These are phyloP conservation scores for Oryzias sinensis DNA, from an alignment of 2,797 vertebrate species.

Conservation along the genomic window DNA sequence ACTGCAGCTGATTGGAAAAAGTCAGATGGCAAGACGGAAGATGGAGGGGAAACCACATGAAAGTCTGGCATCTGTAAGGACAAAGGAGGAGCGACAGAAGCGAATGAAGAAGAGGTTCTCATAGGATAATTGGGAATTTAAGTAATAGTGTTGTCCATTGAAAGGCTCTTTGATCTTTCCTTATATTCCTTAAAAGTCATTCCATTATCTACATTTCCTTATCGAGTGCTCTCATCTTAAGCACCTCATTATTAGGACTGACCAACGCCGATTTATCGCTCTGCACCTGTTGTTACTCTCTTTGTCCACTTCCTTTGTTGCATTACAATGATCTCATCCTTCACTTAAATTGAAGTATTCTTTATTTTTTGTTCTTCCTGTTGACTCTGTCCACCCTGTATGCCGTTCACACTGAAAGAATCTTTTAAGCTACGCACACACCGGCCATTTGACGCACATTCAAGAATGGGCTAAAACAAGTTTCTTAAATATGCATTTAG, in stretches of 20 bases:
- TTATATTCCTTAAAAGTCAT: constrained; percentile 26
- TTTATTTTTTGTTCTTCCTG: constrained; percentile 46
- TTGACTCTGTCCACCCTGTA: constrained; percentile 23
- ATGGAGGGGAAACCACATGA: constrained; percentile 30
- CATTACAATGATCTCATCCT: constrained; percentile 36
- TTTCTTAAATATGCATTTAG: too few species aligned
- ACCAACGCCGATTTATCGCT: constrained; percentile 52
- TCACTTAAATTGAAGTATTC: constrained; percentile 34
- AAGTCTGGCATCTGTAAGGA: constrained; percentile 41
- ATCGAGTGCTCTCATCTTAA: constrained; percentile 27
- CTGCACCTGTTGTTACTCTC: constrained; percentile 50
- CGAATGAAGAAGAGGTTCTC: constrained; percentile 53
- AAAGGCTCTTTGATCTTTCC: constrained; percentile 45
- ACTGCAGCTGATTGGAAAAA: constrained; percentile 44
- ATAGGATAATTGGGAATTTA: constrained; percentile 53
- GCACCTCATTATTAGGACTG: constrained; percentile 54
- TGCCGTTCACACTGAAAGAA: background rate
- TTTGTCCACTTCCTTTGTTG: constrained; percentile 43
- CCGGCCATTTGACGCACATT: too few species aligned
- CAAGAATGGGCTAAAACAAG: too few species aligned
- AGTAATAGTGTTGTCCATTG: constrained; percentile 55
- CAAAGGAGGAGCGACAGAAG: constrained; percentile 43
- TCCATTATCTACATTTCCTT: constrained; percentile 47
- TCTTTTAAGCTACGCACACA: too few species aligned
- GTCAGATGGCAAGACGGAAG: constrained; percentile 22